phyloP scores from a whole-genome alignment of 1,140 invertebrate genomes.

The honey bee (Apis mellifera) region Amel_HAv3.1 CM009941.2:296501-297000 shows the following conservation, averaged over 20 bases:
- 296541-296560: neutral
- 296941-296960: neutral
- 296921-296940: neutral
- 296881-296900: neutral
- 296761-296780: constrained; percentile 75
- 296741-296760: constrained; percentile 50
- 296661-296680: constrained; percentile 44
- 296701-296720: constrained; percentile 47
- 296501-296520: neutral
- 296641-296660: neutral
- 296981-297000: constrained; percentile 19
- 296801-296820: constrained; percentile 3
- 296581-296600: neutral
- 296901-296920: constrained; percentile 41
- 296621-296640: neutral
- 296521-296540: neutral
- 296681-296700: constrained; percentile 43
- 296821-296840: constrained; percentile 16
- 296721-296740: constrained; percentile 72
- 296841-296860: constrained; percentile 37
- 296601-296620: no score
- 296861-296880: constrained; percentile 56
- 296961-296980: neutral
- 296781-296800: constrained; percentile 67
- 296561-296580: neutral